Base-by-base conservation (phyloP, 2,797 vertebrate genomes). In the Furcifer pardalis region DNA sequence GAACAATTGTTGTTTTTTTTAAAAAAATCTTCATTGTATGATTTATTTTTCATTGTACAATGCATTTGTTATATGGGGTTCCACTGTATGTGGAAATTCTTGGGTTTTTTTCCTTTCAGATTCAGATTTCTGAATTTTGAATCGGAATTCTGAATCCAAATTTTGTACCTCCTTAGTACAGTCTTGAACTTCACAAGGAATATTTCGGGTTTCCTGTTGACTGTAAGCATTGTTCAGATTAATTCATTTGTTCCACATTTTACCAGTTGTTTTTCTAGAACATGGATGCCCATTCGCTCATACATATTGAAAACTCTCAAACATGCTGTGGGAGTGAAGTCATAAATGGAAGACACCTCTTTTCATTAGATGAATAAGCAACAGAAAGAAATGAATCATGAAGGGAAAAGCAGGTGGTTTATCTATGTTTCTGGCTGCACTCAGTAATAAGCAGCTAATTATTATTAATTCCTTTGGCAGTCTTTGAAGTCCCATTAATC, bases 351-450 rank as follows among this genome's bases (percentile, higher is more conserved):
- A 88, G 68, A 74, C 63, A 79, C 84, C 89, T 59, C 19, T 52
- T 82, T 90, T 87, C 81, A 81, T 65, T 89, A 63, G 92, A 60
- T 83, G 87, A 83, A 90, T 91, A 88, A 88, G 90, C 80, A 85
- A 90, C 89, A 85, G 77, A 89, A 76, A 56, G 21, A 87, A 89
- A 86, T 84, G 49, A 86, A 79, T 84, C 65, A 23, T 42, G 69
- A 89, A 88, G 10, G 60, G 62, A 5, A 86, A 90, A 60, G 59
- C 84, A 90, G 79, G 87, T 81, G 63, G 42, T 78, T 91, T 91
- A 77, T 90, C 49, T 83, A 77, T 59, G 30, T 85, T 85, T 85
- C 77, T 83, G 83, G 81, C 73, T 72, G 19, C 77, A 90, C 32
- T 63, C 89, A 23, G 5, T 32, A 91, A 84, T 84, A 88, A 74